Conservation (phyloP, 2,113 vertebrate species). For the Danionella cerebrum region DNA sequence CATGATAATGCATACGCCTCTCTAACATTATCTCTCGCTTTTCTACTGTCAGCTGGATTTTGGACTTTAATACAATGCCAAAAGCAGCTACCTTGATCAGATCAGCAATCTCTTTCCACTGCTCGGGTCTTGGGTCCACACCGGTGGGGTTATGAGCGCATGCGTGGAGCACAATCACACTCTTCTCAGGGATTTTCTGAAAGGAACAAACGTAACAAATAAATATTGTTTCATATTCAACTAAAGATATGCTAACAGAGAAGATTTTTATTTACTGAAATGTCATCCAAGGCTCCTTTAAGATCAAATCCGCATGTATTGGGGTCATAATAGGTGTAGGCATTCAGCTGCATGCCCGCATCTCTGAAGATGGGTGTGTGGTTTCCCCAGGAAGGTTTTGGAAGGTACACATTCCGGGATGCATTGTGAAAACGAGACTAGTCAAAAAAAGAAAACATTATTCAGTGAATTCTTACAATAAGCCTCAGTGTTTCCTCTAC, state of each 20-base stretch:
- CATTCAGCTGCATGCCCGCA: conserved; percentile 86
- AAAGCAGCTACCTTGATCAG: conserved; percentile 73
- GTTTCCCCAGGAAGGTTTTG: conserved; percentile 95
- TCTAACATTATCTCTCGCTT: not conserved
- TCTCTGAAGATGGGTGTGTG: conserved; percentile 97
- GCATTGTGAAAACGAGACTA: conserved; percentile 87
- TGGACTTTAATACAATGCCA: not conserved
- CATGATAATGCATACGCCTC: not conserved
- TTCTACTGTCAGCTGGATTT: not conserved
- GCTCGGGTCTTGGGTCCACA: conserved; percentile 86
- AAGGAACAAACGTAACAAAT: not conserved
- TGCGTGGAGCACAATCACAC: conserved; percentile 85
- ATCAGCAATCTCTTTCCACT: conserved; percentile 88
- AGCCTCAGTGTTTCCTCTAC: too few species aligned
- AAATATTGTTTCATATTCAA: too few species aligned
- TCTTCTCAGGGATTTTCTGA: conserved; percentile 93
- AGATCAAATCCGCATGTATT: conserved; percentile 92
- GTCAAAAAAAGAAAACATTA: not conserved
- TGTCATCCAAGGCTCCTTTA: conserved; percentile 86
- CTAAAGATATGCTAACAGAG: too few species aligned
- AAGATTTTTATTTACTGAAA: conserved; percentile 75
- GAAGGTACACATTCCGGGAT: conserved; percentile 81
- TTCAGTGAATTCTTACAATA: too few species aligned
- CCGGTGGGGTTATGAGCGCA: conserved; percentile 97
- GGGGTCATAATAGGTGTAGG: conserved; percentile 90